Evolutionary conservation across 2,888 invertebrate genomes (phyloP).

Genomic region (Noctua pronuba): DNA sequence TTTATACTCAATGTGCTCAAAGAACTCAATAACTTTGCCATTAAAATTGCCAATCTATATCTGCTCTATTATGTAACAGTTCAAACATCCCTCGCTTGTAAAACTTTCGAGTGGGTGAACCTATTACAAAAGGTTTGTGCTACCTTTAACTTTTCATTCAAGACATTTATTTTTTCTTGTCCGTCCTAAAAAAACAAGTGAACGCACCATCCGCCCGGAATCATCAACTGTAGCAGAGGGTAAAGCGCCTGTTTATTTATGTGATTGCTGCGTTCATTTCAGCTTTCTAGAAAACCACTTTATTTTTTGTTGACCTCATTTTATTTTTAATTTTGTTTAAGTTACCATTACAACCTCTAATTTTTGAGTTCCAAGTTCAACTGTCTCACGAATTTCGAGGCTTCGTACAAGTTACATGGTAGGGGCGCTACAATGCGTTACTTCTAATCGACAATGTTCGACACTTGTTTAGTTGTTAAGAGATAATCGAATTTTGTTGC

Average conservation of each 20-base stretch:
- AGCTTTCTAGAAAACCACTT: constrained; percentile 71
- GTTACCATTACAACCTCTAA: constrained; percentile 49
- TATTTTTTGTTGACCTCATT: constrained; percentile 67
- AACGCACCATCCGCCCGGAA: constrained; percentile 68
- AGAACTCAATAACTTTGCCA: constrained; percentile 66
- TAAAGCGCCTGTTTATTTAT: constrained; percentile 74
- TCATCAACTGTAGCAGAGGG: constrained; percentile 72
- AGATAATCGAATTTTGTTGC: constrained; percentile 39
- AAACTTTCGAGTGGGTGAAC: constrained; percentile 40
- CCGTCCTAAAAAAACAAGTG: constrained; percentile 74
- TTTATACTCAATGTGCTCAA: constrained; percentile 65
- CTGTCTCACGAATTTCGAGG: not conserved
- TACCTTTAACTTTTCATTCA: constrained; percentile 62
- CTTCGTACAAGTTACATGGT: not conserved
- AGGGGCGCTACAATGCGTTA: constrained; percentile 15
- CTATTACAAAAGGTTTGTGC: constrained; percentile 54
- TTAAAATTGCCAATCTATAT: constrained; percentile 65
- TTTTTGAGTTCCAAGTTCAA: constrained; percentile 29
- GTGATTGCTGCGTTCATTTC: constrained; percentile 74
- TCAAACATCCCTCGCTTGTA: constrained; percentile 20
- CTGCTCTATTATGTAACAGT: constrained; percentile 29
- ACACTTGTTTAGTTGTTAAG: constrained; percentile 29
- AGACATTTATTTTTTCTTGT: constrained; percentile 66
- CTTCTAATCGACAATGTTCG: constrained; percentile 35
- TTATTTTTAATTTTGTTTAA: constrained; percentile 62